Conservation (phyloP, 2,797 vertebrate species). For the Chelidonichthys spinosus region DNA sequence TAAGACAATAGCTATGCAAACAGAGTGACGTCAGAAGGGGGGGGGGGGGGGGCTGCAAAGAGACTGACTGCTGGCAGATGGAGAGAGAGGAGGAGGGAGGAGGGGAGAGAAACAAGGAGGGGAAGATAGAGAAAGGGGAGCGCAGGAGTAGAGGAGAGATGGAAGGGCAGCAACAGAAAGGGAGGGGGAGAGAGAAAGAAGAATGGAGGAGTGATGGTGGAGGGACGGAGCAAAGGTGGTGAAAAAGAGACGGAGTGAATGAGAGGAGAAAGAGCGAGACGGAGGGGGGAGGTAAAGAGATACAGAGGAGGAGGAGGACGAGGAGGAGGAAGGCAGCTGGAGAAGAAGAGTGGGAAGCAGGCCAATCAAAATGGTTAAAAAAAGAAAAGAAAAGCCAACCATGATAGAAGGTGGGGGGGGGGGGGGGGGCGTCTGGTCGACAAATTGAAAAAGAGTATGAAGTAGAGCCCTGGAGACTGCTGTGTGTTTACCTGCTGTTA, state of each 20-base stretch:
- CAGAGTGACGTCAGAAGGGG: constrained; percentile 89
- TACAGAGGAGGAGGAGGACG: constrained; percentile 73
- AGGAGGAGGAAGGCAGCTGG: constrained; percentile 45
- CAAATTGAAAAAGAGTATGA: constrained; percentile 55
- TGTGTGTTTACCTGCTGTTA: constrained; percentile 36
- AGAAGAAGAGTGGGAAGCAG: constrained; percentile 74
- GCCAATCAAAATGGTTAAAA: constrained; percentile 77
- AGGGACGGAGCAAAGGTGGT: constrained; percentile 49
- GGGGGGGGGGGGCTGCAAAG: constrained; percentile 57
- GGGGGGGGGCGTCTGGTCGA: constrained; percentile 30
- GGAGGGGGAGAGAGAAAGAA: not conserved
- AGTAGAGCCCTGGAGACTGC: constrained; percentile 36
- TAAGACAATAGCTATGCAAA: constrained; percentile 93
- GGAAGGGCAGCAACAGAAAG: not conserved
- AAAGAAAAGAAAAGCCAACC: constrained; percentile 42
- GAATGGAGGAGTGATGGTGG: not conserved
- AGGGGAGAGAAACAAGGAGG: not conserved
- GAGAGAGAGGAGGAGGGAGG: constrained; percentile 1
- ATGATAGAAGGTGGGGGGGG: constrained; percentile 23
- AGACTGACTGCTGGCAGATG: constrained; percentile 76
- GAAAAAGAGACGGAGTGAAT: constrained; percentile 6
- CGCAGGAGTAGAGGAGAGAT: not conserved
- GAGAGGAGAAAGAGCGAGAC: constrained; percentile 68
- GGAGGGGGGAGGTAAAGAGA: constrained; percentile 43
- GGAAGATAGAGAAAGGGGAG: not conserved